A percentile compares a stretch with the other conserved stretches of the same genome.
These are phyloP conservation scores for Lethenteron camtschaticum DNA, from an alignment of 2,113 vertebrate species.

Conservation along the genomic window DNA sequence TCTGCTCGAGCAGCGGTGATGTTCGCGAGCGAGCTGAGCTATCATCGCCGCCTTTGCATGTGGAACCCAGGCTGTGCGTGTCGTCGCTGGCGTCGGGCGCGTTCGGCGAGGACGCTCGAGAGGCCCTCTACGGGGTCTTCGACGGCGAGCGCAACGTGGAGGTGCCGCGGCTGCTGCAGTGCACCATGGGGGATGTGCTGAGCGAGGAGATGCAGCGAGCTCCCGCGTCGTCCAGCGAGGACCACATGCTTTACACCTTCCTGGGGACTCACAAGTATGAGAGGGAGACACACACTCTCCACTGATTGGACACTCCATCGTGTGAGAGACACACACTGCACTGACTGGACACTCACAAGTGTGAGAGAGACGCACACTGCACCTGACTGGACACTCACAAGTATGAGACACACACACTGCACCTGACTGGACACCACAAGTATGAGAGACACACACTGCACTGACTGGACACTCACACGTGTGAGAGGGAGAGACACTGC, in stretches of 20 bases:
- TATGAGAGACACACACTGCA: not conserved
- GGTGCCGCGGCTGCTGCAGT: slow-evolving; percentile 73
- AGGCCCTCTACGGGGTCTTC: slow-evolving; percentile 73
- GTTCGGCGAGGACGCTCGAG: slow-evolving; percentile 41
- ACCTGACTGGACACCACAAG: slow-evolving; percentile 58
- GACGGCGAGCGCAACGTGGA: slow-evolving; percentile 86
- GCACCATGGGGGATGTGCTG: slow-evolving; percentile 88
- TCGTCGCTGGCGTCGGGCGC: slow-evolving; percentile 59
- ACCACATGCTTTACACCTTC: slow-evolving; percentile 88
- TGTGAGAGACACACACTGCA: not conserved
- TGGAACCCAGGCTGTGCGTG: slow-evolving; percentile 45
- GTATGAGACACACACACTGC: slow-evolving; percentile 63
- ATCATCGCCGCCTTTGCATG: too few species aligned
- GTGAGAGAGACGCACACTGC: not conserved
- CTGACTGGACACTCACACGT: slow-evolving; percentile 11
- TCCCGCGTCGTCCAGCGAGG: slow-evolving; percentile 31
- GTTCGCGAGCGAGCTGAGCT: too few species aligned
- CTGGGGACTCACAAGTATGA: slow-evolving; percentile 78
- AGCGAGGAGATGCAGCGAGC: slow-evolving; percentile 53
- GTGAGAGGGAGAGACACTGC: not conserved
- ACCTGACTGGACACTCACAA: slow-evolving; percentile 12
- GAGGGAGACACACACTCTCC: slow-evolving; percentile 7
- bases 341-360: too few species aligned
- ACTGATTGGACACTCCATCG: not conserved
- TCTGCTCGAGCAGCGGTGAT: too few species aligned